phyloP scores from a whole-genome alignment of 2,113 vertebrate species.

The Anoplopoma fimbria region DNA sequence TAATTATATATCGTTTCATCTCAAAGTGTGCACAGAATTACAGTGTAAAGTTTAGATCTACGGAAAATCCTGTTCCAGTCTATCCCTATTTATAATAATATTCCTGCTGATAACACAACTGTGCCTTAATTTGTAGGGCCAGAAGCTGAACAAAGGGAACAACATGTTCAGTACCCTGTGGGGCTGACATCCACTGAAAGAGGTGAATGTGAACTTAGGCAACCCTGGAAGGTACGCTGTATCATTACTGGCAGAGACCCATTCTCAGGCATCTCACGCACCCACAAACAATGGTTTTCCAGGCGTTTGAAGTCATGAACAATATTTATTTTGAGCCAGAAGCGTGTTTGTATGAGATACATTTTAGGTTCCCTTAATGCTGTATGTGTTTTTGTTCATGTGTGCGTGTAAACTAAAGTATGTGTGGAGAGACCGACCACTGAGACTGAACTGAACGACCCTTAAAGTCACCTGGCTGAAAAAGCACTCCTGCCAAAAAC shows the following conservation, averaged over 20 bases:
- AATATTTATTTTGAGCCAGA: neutral
- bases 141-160: slow-evolving; percentile 14
- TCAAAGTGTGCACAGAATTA: neutral
- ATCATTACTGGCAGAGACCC: neutral
- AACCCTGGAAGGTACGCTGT: slow-evolving; percentile 11
- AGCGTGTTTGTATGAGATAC: slow-evolving; percentile 17
- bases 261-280: neutral
- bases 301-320: slow-evolving; percentile 44
- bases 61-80: neutral
- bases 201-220: slow-evolving; percentile 25
- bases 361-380: slow-evolving; percentile 3
- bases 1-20: neutral
- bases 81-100: neutral
- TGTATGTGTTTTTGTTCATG: neutral
- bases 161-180: slow-evolving; percentile 3
- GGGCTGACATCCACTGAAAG: neutral
- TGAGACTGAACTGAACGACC: slow-evolving; percentile 64
- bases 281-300: slow-evolving; percentile 21
- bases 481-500: slow-evolving; percentile 50
- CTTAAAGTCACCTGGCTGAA: slow-evolving; percentile 57
- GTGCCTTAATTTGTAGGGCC: neutral
- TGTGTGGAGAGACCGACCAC: slow-evolving; percentile 34
- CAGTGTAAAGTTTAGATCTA: neutral
- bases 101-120: neutral
- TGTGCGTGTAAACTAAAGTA: neutral